phyloP scores from a whole-genome alignment of 2,888 invertebrate species.

The Magallana nippona region DNA sequence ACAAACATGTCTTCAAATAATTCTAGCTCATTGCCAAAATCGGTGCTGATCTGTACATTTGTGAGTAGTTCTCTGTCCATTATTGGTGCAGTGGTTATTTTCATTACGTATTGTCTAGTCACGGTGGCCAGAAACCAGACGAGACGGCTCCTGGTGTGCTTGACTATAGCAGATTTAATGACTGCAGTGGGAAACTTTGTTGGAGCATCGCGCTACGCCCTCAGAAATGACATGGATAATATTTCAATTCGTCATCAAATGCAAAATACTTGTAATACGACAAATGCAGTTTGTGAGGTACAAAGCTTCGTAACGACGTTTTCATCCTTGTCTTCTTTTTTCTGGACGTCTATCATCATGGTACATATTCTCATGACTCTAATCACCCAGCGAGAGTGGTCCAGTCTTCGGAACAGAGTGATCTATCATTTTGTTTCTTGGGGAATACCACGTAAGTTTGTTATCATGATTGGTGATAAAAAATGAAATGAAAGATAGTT shows the following conservation, averaged over 20 bases:
- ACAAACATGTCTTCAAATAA: background rate
- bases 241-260: background rate
- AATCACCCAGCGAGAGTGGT: slow-evolving; percentile 8
- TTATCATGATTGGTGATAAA: no score
- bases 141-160: slow-evolving; percentile 55
- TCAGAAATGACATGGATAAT: background rate
- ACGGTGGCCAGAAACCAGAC: slow-evolving; percentile 52
- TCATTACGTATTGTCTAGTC: slow-evolving; percentile 52
- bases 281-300: slow-evolving; percentile 49
- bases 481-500: no score
- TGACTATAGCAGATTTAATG: slow-evolving; percentile 58
- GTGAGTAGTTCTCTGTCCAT: slow-evolving; percentile 52
- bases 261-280: background rate
- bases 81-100: slow-evolving; percentile 55
- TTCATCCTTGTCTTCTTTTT: slow-evolving; percentile 55
- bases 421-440: slow-evolving; percentile 41
- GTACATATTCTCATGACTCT: slow-evolving; percentile 47
- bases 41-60: background rate
- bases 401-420: slow-evolving; percentile 28
- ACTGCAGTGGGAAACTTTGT: slow-evolving; percentile 57
- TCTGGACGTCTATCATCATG: slow-evolving; percentile 53
- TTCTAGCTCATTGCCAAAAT: background rate
- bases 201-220: slow-evolving; percentile 44
- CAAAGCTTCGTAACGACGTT: slow-evolving; percentile 56
- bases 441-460: slow-evolving; percentile 49